Percentiles rank a stretch among this genome's conserved stretches.
Conservation (phyloP, 37 sponge, comb jelly and placozoan species). For the Crambe crambe region DNA sequence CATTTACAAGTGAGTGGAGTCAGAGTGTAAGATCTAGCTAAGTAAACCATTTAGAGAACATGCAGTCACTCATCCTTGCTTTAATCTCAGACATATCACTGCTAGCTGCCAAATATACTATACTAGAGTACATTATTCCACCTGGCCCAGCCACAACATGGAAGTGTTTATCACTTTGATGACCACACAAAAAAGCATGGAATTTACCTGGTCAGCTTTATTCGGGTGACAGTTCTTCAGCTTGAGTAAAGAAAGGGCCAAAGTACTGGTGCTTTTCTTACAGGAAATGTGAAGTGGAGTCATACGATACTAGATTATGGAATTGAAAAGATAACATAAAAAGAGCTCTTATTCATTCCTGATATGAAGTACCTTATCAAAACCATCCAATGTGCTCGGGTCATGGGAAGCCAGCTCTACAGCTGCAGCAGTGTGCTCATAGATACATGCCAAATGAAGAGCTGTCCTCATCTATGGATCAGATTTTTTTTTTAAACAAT, state of each 20-base stretch:
- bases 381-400: conserved; percentile 19
- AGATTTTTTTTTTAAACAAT: conserved; percentile 13
- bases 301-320: neutral
- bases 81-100: too few relatives aligned
- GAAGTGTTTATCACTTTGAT: too few relatives aligned
- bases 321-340: too few relatives aligned
- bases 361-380: conserved; percentile 20
- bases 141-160: too few relatives aligned
- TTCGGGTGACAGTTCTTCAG: conserved; percentile 3
- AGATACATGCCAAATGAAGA: conserved; percentile 17
- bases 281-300: conserved; percentile 9
- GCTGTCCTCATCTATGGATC: neutral
- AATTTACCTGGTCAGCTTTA: conserved; percentile 7
- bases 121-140: too few relatives aligned
- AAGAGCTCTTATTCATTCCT: too few relatives aligned
- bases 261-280: neutral
- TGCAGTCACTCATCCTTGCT: too few relatives aligned
- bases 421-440: conserved; percentile 10
- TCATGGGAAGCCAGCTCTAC: conserved; percentile 3
- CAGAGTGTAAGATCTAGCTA: too few relatives aligned
- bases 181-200: too few relatives aligned
- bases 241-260: neutral
- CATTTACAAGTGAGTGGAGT: too few relatives aligned
- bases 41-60: too few relatives aligned
- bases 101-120: too few relatives aligned